Percentiles rank a stretch among this genome's conserved stretches.
Evolutionary conservation across 2,113 vertebrate genomes (phyloP).

Genomic region (Mustelus asterias): DNA sequence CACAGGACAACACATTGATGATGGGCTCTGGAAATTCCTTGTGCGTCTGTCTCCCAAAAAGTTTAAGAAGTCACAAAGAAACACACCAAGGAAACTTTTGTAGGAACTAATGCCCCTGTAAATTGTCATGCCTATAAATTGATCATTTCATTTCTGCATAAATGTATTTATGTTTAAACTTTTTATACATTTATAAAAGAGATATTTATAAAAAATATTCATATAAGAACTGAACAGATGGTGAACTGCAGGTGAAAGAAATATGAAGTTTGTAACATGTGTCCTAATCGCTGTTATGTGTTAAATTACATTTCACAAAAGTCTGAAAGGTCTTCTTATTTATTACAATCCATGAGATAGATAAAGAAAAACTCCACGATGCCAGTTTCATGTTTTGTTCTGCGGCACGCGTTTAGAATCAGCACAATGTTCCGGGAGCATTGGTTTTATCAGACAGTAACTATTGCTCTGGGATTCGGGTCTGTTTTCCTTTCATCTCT

Average conservation of each 20-base stretch:
- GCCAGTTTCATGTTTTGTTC: background rate
- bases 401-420: background rate
- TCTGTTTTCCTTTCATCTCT: background rate
- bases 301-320: constrained; percentile 28
- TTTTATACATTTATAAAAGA: constrained; percentile 78
- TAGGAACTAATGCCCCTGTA: constrained; percentile 24
- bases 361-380: background rate
- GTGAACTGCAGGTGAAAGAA: constrained; percentile 47
- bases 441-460: background rate
- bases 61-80: constrained; percentile 15
- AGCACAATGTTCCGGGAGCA: background rate
- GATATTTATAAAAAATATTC: constrained; percentile 83
- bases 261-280: constrained; percentile 56
- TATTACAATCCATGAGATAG: constrained; percentile 5
- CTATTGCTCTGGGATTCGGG: background rate
- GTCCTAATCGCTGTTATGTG: constrained; percentile 40
- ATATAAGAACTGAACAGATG: constrained; percentile 69
- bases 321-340: constrained; percentile 25
- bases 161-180: constrained; percentile 83
- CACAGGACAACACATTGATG: background rate
- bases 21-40: background rate
- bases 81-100: background rate
- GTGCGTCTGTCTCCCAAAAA: background rate
- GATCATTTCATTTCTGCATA: constrained; percentile 58
- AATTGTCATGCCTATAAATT: constrained; percentile 48